Evolutionary conservation across 2,797 vertebrate genomes (phyloP).

Genomic region (Basileuterus tristriatus): DNA sequence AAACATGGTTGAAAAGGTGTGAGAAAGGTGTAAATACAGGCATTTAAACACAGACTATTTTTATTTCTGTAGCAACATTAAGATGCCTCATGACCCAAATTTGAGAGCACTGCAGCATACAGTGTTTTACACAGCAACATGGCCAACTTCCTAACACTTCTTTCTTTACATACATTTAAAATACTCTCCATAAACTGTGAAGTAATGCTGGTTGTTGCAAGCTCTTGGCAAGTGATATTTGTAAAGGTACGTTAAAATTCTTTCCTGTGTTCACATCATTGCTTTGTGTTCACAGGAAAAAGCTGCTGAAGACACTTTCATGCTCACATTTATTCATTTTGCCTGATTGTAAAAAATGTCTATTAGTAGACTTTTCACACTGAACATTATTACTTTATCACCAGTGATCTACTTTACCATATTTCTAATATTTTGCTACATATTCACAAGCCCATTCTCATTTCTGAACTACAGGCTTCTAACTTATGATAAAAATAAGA

Average conservation of each 20-base stretch:
- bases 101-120: neutral
- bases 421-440: constrained; percentile 37
- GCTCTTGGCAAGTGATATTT: neutral
- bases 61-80: neutral
- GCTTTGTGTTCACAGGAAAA: neutral
- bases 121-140: neutral
- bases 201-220: neutral
- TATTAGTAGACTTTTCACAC: neutral
- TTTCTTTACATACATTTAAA: neutral
- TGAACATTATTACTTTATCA: constrained; percentile 25
- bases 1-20: neutral
- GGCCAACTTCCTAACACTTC: neutral
- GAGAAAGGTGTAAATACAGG: neutral
- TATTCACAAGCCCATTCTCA: neutral
- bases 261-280: neutral
- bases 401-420: neutral
- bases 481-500: constrained; percentile 4
- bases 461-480: constrained; percentile 1
- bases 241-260: neutral
- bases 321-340: neutral
- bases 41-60: neutral
- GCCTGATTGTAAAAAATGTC: neutral
- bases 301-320: constrained; percentile 11
- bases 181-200: neutral
- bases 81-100: neutral